These are phyloP conservation scores for Tiliqua scincoides DNA, from an alignment of 2,113 vertebrate genomes.

Conservation along the genomic window DNA sequence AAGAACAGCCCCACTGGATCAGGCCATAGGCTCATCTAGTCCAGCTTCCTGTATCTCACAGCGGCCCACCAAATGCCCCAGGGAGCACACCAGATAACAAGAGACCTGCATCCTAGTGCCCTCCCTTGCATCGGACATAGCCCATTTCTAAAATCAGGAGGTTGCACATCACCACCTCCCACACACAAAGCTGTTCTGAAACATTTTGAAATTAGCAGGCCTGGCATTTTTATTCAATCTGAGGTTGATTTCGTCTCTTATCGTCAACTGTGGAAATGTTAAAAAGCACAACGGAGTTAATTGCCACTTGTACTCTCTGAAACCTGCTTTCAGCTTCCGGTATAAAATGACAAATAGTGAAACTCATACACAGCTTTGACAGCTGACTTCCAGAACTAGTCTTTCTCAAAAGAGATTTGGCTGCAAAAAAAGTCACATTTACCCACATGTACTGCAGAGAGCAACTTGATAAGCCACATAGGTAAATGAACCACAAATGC, in stretches of 20 bases:
- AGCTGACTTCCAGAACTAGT: neutral
- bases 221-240: neutral
- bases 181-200: neutral
- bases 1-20: no score
- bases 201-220: constrained; percentile 9
- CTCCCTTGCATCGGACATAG: no score
- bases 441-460: neutral
- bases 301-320: neutral
- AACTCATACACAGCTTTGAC: constrained; percentile 12
- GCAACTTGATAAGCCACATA: neutral
- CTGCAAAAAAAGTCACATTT: neutral
- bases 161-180: neutral
- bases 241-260: neutral
- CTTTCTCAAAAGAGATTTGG: constrained; percentile 9
- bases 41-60: no score
- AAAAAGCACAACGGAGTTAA: neutral
- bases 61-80: no score
- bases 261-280: neutral
- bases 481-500: neutral
- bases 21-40: no score
- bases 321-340: constrained; percentile 1
- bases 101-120: no score
- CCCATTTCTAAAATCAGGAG: no score
- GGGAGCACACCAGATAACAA: no score
- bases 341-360: neutral